phyloP scores from a whole-genome alignment of 2,113 vertebrate genomes.

The Butastur rufipennis region DNA sequence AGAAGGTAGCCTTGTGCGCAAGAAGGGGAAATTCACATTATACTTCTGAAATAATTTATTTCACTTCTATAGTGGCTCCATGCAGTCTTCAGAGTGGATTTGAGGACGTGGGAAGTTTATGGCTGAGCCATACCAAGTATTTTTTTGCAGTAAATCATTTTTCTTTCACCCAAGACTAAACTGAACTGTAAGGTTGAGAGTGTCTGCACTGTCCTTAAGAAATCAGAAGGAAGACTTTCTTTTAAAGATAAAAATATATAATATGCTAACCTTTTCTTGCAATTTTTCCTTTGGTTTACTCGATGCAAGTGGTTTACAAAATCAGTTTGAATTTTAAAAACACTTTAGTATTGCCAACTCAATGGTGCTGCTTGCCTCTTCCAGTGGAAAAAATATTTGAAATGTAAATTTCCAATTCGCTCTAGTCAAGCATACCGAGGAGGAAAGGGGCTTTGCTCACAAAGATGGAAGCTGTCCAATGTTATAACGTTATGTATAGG shows the following conservation, averaged over 20 bases:
- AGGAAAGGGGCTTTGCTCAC: background rate
- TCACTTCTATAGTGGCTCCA: background rate
- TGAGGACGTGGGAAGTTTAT: background rate
- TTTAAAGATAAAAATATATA: background rate
- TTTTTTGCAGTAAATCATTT: background rate
- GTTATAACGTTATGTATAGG: accelerated
- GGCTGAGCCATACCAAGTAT: background rate
- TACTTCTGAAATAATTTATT: background rate
- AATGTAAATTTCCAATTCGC: background rate
- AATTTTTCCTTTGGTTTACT: background rate
- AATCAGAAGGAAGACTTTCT: background rate
- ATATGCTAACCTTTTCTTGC: background rate
- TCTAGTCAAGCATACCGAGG: background rate
- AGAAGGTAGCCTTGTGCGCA: background rate
- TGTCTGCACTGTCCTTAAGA: background rate
- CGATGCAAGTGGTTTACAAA: background rate
- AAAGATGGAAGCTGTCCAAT: background rate
- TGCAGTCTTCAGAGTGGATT: background rate
- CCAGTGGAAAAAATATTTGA: background rate
- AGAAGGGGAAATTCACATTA: background rate
- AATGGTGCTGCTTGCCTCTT: background rate
- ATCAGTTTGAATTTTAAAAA: background rate
- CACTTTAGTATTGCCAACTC: background rate
- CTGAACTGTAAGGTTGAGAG: background rate
- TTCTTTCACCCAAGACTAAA: background rate